phyloP scores from a whole-genome alignment of 2,113 vertebrate genomes.

The Callionymus lyra region DNA sequence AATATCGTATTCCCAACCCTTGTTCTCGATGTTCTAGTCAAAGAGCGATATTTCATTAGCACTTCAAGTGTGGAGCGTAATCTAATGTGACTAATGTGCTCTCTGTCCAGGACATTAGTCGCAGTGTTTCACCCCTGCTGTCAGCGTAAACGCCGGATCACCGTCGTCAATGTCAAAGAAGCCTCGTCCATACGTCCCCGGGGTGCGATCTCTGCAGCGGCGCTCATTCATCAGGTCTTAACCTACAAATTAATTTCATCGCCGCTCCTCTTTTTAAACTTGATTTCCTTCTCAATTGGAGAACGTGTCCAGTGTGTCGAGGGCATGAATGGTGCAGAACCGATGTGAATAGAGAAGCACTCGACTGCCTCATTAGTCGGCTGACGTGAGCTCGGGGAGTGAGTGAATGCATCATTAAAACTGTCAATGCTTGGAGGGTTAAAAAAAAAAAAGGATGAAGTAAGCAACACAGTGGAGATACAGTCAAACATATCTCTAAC shows the following conservation, averaged over 20 bases:
- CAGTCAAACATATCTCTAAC: no score
- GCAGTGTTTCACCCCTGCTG: conserved; percentile 1
- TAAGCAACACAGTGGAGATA: neutral
- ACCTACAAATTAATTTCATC: conserved; percentile 4
- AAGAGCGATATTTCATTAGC: no score
- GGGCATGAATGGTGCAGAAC: neutral
- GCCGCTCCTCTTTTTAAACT: conserved; percentile 6
- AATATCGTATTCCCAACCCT: no score
- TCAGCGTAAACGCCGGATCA: neutral
- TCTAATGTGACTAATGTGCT: neutral
- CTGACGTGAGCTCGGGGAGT: conserved; percentile 23
- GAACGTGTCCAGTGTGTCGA: conserved; percentile 4
- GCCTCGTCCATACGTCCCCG: conserved; percentile 1
- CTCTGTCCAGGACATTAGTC: conserved; percentile 8
- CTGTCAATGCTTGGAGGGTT: conserved; percentile 31
- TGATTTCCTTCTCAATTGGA: no score
- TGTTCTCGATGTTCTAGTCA: no score
- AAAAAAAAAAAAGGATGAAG: conserved; percentile 15
- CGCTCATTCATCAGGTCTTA: conserved; percentile 6
- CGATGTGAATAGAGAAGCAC: conserved; percentile 6
- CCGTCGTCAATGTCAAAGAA: neutral
- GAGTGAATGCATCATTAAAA: conserved; percentile 24
- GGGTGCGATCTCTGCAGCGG: conserved; percentile 3
- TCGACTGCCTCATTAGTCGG: conserved; percentile 26
- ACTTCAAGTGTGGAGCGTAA: no score